Percentiles rank a stretch among this genome's conserved stretches.
phyloP scores from a whole-genome alignment of 2,797 vertebrate genomes.

The Heterohyrax brucei region DNA sequence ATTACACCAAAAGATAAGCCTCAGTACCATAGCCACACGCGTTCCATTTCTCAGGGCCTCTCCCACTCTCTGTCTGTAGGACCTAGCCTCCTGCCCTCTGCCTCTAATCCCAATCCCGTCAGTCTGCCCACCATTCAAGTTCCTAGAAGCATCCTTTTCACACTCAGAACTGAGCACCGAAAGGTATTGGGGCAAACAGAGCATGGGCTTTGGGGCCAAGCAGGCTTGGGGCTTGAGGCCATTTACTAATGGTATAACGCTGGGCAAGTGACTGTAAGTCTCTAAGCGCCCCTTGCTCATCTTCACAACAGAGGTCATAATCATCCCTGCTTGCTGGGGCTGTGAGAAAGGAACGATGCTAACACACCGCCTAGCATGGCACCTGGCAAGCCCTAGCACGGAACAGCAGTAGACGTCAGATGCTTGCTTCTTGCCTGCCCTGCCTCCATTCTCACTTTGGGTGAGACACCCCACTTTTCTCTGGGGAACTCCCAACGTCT shows the following conservation, averaged over 20 bases:
- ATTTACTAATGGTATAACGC: neutral
- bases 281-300: slow-evolving; percentile 29
- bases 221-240: neutral
- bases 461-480: neutral
- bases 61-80: neutral
- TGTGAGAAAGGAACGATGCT: neutral
- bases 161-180: neutral
- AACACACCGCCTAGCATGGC: fast-evolving
- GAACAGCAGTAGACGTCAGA: too few relatives aligned
- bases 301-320: neutral
- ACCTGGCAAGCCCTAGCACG: too few relatives aligned
- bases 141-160: neutral
- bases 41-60: too few relatives aligned
- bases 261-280: neutral
- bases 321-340: neutral
- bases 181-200: neutral
- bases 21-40: fast-evolving
- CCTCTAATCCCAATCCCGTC: neutral
- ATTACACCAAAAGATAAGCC: neutral
- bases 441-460: neutral
- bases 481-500: neutral
- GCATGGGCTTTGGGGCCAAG: neutral
- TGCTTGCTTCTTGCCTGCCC: neutral
- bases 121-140: neutral
- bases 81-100: neutral